Base-by-base conservation (phyloP, 2,113 vertebrate genomes). In the Callopanchax toddi region DNA sequence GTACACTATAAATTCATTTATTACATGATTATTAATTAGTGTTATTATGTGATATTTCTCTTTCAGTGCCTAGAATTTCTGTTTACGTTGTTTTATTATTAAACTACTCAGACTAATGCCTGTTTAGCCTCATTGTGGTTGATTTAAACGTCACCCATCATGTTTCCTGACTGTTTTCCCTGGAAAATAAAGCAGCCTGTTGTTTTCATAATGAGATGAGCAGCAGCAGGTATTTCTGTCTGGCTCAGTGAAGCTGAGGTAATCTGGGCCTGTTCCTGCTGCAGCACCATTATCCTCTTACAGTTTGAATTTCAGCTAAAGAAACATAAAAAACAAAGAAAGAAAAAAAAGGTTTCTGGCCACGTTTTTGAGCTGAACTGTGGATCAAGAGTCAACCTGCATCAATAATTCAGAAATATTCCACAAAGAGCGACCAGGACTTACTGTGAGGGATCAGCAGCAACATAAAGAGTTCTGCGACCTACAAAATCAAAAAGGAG, bases 331-430 rank as follows among this genome's bases (percentile, higher is more conserved):
- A 34, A 34, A 6, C 0, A 52, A 32, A 49, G 17, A 26, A 17
- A n/a, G n/a, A 51, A 29, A 11, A n/a, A 29, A n/a, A 60, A 46
- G 7, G 45, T 26, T 6, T 23, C 42, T 43, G 60, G 50, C 13
- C 34, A 58, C 57, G 49, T 72, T 62, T 54, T 6, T 20, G 26
- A 44, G 5, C 15, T 2, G 13, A 7, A 17, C 12, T 45, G 53
- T 0, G 22, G 60, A 37, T 15, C 44, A 42, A 26, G 53, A 74
- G 59, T 51, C 61, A 21, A 17, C 6, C 56, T 6, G 26, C 66
- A 58, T 75, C 22, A 53, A 68, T 67, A 67, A 66, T 82, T 56
- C 55, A 83, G 21, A 22, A 23, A n/a, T 34, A 42, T 3, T 21
- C 22, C 65, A 39, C 69, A 75, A 72, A 72, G 22, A 51, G 54